Percentiles rank a stretch among this genome's conserved stretches.
phyloP scores from a whole-genome alignment of 1,140 invertebrate species.

The Neoseiulus cucumeris region DNA sequence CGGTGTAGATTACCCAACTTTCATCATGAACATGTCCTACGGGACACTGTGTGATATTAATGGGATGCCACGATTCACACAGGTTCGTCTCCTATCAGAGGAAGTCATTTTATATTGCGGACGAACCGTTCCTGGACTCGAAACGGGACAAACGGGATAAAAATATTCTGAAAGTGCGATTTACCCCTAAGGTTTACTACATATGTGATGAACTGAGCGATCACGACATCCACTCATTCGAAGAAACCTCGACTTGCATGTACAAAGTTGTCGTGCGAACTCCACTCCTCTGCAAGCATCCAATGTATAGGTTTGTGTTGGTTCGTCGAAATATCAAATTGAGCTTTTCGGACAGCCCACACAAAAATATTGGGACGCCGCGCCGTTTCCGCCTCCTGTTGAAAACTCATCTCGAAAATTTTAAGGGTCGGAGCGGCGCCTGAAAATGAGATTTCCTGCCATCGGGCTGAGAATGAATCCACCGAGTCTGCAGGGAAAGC shows the following conservation, averaged over 20 bases:
- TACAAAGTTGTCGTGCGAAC: constrained; percentile 77
- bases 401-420: not conserved
- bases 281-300: constrained; percentile 62
- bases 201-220: constrained; percentile 24
- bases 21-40: constrained; percentile 31
- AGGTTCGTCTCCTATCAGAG: not conserved
- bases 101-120: not conserved
- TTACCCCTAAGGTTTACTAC: constrained; percentile 35
- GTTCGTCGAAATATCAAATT: too few species aligned
- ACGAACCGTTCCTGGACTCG: not conserved
- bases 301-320: constrained; percentile 62
- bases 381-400: not conserved
- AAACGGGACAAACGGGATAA: not conserved
- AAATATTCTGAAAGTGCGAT: too few species aligned
- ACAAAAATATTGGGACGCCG: too few species aligned
- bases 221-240: constrained; percentile 75
- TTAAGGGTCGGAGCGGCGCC: constrained; percentile 46
- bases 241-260: constrained; percentile 78
- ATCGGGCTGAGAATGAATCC: constrained; percentile 34
- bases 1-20: constrained; percentile 51
- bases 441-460: constrained; percentile 59
- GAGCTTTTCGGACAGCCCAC: too few species aligned
- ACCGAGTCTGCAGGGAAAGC: not conserved
- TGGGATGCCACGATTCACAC: constrained; percentile 49
- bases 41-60: constrained; percentile 81